Evolutionary conservation across 1,140 invertebrate genomes (phyloP).

Genomic region (Popillia japonica): DNA sequence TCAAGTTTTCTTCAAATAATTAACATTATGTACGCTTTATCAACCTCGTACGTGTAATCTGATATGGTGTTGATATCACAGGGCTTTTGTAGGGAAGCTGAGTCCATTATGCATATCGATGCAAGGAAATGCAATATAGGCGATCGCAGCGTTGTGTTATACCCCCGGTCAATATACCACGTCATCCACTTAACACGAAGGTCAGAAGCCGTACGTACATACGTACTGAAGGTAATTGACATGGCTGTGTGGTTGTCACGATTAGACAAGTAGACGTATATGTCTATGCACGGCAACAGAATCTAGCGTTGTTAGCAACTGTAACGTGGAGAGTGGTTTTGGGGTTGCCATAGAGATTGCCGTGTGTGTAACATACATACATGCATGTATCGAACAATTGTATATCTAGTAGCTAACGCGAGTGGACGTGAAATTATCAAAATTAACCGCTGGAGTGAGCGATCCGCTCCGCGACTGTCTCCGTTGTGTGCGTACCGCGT

Average conservation of each 20-base stretch:
- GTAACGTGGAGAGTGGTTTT: not conserved
- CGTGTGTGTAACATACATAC: not conserved
- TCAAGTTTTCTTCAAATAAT: too few species aligned
- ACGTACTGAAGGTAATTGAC: slow-evolving; percentile 3
- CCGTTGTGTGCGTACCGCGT: too few species aligned
- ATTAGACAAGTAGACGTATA: not conserved
- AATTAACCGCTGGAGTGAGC: not conserved
- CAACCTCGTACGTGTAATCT: too few species aligned
- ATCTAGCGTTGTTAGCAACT: not conserved
- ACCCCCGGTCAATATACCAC: not conserved
- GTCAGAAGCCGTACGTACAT: not conserved
- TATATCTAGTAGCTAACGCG: not conserved
- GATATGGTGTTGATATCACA: too few species aligned
- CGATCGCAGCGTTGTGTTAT: not conserved
- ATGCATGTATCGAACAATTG: not conserved
- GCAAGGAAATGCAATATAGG: not conserved
- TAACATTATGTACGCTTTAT: too few species aligned
- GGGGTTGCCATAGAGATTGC: not conserved
- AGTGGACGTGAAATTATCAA: not conserved
- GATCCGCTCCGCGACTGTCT: not conserved
- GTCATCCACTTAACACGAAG: slow-evolving; percentile 19
- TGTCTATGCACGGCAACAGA: not conserved
- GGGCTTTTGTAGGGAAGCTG: too few species aligned
- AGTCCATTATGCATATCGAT: too few species aligned
- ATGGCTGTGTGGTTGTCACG: not conserved